These are phyloP conservation scores for Elaeidobius kamerunicus DNA, from an alignment of 2,888 invertebrate species.

Conservation along the genomic window DNA sequence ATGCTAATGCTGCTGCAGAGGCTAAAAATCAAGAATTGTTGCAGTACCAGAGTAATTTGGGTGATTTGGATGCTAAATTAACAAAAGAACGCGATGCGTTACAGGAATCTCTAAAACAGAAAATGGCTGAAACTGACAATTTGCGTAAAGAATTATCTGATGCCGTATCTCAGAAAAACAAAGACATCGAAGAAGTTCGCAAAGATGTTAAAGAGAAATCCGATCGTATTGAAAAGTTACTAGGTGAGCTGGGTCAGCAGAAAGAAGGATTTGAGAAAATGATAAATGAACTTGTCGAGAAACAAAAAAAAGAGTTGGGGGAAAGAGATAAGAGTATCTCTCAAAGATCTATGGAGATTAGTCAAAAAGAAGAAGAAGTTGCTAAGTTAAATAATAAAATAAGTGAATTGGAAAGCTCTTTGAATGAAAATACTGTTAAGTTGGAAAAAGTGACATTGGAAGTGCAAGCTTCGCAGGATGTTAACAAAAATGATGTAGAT, in stretches of 20 bases:
- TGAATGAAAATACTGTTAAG: constrained; percentile 16
- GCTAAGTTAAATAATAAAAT: constrained; percentile 9
- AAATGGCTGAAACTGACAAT: constrained; percentile 45
- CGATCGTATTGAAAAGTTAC: constrained; percentile 27
- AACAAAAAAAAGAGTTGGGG: constrained; percentile 15
- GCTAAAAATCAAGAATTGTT: constrained; percentile 42
- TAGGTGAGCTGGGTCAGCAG: constrained; percentile 20
- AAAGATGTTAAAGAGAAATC: constrained; percentile 17
- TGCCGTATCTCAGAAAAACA: constrained; percentile 40
- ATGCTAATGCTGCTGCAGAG: constrained; percentile 37
- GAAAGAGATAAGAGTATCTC: constrained; percentile 16
- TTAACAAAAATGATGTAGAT: constrained; percentile 17
- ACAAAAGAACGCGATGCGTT: constrained; percentile 46
- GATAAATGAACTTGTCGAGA: constrained; percentile 16
- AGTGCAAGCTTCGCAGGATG: constrained; percentile 16
- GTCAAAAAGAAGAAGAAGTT: constrained; percentile 26
- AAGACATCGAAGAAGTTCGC: constrained; percentile 52
- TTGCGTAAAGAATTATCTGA: constrained; percentile 41
- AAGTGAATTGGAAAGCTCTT: constrained; percentile 4
- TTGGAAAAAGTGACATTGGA: constrained; percentile 24
- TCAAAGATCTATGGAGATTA: constrained; percentile 12
- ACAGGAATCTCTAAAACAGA: constrained; percentile 44
- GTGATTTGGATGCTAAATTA: constrained; percentile 39
- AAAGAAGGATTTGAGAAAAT: constrained; percentile 19
- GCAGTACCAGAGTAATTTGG: constrained; percentile 44